Evolutionary conservation across 2,888 invertebrate genomes (phyloP).

Genomic region (Andrena hattorfiana): DNA sequence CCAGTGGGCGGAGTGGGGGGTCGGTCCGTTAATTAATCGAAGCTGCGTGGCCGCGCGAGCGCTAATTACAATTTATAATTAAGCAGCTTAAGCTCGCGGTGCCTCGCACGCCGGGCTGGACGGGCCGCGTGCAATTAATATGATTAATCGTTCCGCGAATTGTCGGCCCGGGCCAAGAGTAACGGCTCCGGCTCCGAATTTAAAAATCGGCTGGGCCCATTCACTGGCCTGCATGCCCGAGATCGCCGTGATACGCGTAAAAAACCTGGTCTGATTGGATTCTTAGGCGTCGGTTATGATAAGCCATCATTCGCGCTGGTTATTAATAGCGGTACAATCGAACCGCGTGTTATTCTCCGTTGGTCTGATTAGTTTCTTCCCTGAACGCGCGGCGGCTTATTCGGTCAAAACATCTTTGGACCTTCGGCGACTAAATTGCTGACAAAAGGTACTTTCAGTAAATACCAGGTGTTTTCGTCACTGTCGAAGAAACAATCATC

Average conservation of each 20-base stretch:
- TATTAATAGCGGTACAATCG: constrained; percentile 1
- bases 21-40: constrained; percentile 81
- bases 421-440: too few relatives aligned
- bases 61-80: constrained; percentile 85
- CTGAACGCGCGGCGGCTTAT: background rate
- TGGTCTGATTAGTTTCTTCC: background rate
- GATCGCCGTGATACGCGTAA: constrained; percentile 16
- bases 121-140: constrained; percentile 79
- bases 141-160: constrained; percentile 83
- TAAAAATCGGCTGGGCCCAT: constrained; percentile 61
- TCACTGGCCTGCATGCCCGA: constrained; percentile 29
- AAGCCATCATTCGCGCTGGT: background rate
- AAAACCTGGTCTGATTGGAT: constrained; percentile 15
- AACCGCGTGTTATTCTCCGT: too few relatives aligned
- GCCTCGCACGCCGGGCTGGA: constrained; percentile 50
- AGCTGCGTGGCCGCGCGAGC: constrained; percentile 75
- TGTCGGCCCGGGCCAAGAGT: constrained; percentile 67
- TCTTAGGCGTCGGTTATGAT: background rate
- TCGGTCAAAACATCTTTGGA: too few relatives aligned
- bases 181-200: constrained; percentile 60
- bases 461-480: too few relatives aligned
- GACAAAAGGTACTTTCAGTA: too few relatives aligned
- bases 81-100: constrained; percentile 78
- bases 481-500: too few relatives aligned
- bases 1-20: constrained; percentile 48